Percentiles rank a stretch among this genome's conserved stretches.
Evolutionary conservation across 2,113 vertebrate genomes (phyloP).

Genomic region (Rhinopithecus roxellana): DNA sequence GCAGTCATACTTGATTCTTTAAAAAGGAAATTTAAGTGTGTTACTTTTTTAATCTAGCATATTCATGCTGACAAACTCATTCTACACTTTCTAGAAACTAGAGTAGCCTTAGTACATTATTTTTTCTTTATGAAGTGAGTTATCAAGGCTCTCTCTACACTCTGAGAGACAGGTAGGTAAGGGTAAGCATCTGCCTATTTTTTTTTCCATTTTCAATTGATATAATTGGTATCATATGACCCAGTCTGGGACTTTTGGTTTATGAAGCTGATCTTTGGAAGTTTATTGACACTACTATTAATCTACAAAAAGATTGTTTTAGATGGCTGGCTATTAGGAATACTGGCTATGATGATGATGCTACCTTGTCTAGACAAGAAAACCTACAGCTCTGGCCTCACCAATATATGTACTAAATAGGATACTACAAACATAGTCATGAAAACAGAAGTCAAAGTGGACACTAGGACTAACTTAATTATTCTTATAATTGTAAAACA

Average conservation of each 20-base stretch:
- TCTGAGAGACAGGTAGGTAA: background rate
- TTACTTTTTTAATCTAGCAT: background rate
- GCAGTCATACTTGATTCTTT: slow-evolving; percentile 13
- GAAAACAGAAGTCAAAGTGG: background rate
- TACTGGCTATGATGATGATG: background rate
- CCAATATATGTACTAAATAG: background rate
- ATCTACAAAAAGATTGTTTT: background rate
- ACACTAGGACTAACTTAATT: background rate
- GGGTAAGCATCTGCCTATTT: background rate
- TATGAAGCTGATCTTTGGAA: slow-evolving; percentile 34
- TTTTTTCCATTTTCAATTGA: slow-evolving; percentile 28
- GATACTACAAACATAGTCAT: background rate
- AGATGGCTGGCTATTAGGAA: background rate
- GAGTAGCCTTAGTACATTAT: background rate
- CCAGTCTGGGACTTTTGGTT: background rate
- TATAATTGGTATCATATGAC: background rate
- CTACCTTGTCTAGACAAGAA: background rate
- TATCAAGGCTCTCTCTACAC: background rate
- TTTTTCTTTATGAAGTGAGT: background rate
- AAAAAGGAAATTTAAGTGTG: slow-evolving; percentile 34
- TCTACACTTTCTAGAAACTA: slow-evolving; percentile 9
- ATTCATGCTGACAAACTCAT: background rate
- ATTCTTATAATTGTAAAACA: background rate
- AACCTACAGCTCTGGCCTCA: background rate
- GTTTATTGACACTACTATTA: background rate